These are phyloP conservation scores for Brienomyrus longianalis DNA, from an alignment of 2,113 vertebrate genomes.

Conservation along the genomic window DNA sequence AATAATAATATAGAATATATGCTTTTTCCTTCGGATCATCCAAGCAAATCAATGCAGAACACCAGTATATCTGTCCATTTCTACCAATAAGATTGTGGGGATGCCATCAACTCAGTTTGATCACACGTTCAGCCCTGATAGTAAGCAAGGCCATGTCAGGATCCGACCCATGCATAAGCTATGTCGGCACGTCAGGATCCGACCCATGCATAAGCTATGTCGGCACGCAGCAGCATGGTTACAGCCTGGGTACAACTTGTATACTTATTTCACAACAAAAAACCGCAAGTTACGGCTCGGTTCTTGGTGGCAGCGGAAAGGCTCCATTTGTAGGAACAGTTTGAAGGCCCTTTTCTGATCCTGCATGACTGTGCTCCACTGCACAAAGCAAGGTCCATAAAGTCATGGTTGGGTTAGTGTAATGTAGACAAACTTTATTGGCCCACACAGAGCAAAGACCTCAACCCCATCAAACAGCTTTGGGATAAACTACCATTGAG, in stretches of 20 bases:
- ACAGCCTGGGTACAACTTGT: neutral
- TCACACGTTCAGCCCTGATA: neutral
- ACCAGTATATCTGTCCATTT: neutral
- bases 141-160: neutral
- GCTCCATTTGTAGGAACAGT: neutral
- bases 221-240: neutral
- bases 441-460: neutral
- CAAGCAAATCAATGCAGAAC: neutral
- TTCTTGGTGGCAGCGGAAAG: neutral
- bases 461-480: neutral
- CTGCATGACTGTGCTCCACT: neutral
- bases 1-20: neutral
- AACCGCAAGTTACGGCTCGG: neutral
- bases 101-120: neutral
- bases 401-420: neutral
- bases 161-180: no score
- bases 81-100: neutral
- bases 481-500: neutral
- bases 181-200: no score
- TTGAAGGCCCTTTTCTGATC: neutral
- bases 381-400: neutral
- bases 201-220: no score
- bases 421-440: neutral
- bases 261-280: neutral
- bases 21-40: neutral